phyloP scores from a whole-genome alignment of 2,888 invertebrate genomes.

The Drosophila trichaetosa region DNA sequence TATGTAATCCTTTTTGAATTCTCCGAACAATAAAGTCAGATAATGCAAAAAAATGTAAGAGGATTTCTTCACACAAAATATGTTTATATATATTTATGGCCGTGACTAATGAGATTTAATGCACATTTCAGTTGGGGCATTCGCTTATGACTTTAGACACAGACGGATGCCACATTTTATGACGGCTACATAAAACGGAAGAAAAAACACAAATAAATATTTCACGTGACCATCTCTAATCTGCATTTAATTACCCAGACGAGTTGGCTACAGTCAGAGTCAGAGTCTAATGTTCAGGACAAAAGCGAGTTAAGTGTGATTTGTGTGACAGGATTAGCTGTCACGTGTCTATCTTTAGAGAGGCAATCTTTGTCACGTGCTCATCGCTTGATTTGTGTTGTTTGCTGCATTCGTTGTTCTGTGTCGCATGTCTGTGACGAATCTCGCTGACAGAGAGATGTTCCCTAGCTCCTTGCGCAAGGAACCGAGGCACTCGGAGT shows the following conservation, averaged over 20 bases:
- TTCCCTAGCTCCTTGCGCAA: neutral
- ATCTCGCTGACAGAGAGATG: neutral
- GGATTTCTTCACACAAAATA: slow-evolving; percentile 5
- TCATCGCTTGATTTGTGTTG: slow-evolving; percentile 39
- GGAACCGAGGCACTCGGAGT: neutral
- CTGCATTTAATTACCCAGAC: slow-evolving; percentile 45
- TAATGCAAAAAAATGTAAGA: neutral
- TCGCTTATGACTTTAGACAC: slow-evolving; percentile 17
- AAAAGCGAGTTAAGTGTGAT: slow-evolving; percentile 52
- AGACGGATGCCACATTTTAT: slow-evolving; percentile 27
- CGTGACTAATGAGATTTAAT: slow-evolving; percentile 39
- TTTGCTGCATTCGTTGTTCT: neutral
- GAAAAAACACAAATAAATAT: slow-evolving; percentile 2
- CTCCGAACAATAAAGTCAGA: neutral
- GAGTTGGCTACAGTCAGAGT: slow-evolving; percentile 2
- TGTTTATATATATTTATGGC: slow-evolving; percentile 27
- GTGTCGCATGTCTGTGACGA: slow-evolving; percentile 15
- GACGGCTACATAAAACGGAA: slow-evolving; percentile 24
- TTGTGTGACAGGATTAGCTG: slow-evolving; percentile 62
- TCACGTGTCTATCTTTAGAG: slow-evolving; percentile 51
- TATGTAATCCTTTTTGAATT: neutral
- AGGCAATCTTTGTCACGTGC: slow-evolving; percentile 56
- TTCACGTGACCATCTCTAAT: slow-evolving; percentile 56
- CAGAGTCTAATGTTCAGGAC: neutral
- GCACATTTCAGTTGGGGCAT: slow-evolving; percentile 12